Percentiles rank a stretch among this genome's conserved stretches.
These are phyloP conservation scores for Gambusia affinis DNA, from an alignment of 2,113 vertebrate species.

Conservation along the genomic window DNA sequence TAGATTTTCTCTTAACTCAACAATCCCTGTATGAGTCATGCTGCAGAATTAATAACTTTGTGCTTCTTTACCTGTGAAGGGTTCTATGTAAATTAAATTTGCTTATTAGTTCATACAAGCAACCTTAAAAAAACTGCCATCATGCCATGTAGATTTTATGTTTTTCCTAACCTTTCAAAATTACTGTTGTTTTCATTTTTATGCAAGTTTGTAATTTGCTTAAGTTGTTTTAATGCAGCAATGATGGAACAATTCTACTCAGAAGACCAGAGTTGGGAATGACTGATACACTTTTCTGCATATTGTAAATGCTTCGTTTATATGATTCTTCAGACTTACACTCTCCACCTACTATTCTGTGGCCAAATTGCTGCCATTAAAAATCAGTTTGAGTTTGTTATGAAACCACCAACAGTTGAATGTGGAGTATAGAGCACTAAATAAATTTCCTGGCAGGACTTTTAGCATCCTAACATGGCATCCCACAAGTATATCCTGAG, in stretches of 20 bases:
- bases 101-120: neutral
- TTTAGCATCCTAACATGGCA: neutral
- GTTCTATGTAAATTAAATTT: neutral
- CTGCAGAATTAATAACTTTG: neutral
- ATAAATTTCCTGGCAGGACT: neutral
- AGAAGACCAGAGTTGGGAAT: no score
- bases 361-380: neutral
- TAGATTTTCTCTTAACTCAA: conserved; percentile 47
- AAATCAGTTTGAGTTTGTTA: neutral
- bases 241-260: neutral
- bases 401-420: neutral
- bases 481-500: neutral
- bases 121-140: neutral
- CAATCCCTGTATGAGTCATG: conserved; percentile 26
- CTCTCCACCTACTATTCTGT: neutral
- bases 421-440: neutral
- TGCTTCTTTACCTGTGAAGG: neutral
- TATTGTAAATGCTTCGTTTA: neutral
- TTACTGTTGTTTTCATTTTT: neutral
- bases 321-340: no score
- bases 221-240: neutral
- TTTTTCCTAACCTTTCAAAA: neutral
- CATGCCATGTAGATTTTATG: neutral
- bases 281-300: neutral
- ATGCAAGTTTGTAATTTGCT: neutral